Evolutionary conservation across 2,888 invertebrate species (phyloP).

Genomic region (Linnaemya vulpina): DNA sequence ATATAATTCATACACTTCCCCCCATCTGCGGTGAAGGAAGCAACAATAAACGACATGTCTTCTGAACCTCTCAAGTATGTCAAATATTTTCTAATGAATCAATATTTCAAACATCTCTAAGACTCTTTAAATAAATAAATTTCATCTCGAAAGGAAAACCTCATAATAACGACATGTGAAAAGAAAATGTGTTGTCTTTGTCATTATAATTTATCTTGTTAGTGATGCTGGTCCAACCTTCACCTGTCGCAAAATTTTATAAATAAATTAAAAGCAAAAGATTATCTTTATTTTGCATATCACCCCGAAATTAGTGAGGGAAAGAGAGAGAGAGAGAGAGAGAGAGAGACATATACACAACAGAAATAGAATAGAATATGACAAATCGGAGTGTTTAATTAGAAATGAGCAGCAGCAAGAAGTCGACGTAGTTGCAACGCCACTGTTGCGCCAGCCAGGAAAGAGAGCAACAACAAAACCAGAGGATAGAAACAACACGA

Average conservation of each 20-base stretch:
- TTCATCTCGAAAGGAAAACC: neutral
- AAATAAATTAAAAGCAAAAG: slow-evolving; percentile 22
- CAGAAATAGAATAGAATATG: slow-evolving; percentile 64
- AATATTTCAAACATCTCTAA: too few relatives aligned
- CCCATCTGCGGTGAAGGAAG: too few relatives aligned
- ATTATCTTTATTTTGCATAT: neutral
- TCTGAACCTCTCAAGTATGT: too few relatives aligned
- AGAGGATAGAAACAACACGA: neutral
- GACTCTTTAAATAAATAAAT: neutral
- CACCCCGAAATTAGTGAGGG: neutral
- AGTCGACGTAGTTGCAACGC: slow-evolving; percentile 18
- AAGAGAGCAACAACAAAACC: neutral
- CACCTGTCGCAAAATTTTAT: slow-evolving; percentile 58
- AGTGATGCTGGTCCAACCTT: slow-evolving; percentile 58
- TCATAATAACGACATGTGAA: neutral
- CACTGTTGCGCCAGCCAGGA: neutral
- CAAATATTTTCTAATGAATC: too few relatives aligned
- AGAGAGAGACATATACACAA: neutral
- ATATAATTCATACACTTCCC: too few relatives aligned
- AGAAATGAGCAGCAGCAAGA: slow-evolving; percentile 32
- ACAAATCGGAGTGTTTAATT: slow-evolving; percentile 67
- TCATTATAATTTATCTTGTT: slow-evolving; percentile 49
- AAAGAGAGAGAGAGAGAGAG: neutral
- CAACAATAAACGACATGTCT: too few relatives aligned
- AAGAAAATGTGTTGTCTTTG: neutral